Evolutionary conservation across 2,797 vertebrate species (phyloP).

Genomic region (Hybognathus amarus): DNA sequence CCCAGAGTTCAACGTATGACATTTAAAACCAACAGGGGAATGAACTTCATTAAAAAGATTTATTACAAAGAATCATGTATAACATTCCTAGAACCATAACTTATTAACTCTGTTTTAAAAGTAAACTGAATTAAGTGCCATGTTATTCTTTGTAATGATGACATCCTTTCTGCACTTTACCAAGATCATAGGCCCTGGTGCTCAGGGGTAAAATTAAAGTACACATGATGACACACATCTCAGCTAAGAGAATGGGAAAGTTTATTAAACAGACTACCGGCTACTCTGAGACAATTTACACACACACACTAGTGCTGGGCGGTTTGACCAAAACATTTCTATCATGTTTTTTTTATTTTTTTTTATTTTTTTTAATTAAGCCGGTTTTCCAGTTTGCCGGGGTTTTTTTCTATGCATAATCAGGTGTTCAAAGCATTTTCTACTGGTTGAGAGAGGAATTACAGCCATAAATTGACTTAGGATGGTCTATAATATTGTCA

Average conservation of each 20-base stretch:
- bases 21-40: constrained; percentile 77
- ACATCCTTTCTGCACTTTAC: constrained; percentile 61
- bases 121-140: constrained; percentile 75
- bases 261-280: not conserved
- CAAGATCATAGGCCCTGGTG: constrained; percentile 58
- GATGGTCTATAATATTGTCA: too few species aligned
- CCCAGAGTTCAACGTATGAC: constrained; percentile 76
- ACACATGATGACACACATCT: constrained; percentile 46
- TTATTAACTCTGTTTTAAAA: constrained; percentile 74
- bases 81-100: constrained; percentile 69
- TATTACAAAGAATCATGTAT: constrained; percentile 76
- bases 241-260: not conserved
- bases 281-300: not conserved
- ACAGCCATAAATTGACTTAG: too few species aligned
- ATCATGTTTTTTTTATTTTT: too few species aligned
- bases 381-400: too few species aligned
- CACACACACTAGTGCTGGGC: too few species aligned
- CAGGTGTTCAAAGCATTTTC: too few species aligned
- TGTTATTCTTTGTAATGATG: constrained; percentile 72
- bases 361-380: too few species aligned
- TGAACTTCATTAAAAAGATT: constrained; percentile 82
- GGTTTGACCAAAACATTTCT: too few species aligned
- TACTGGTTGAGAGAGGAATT: too few species aligned
- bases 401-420: too few species aligned
- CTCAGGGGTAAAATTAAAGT: constrained; percentile 58